Evolutionary conservation across 1,140 invertebrate genomes (phyloP).

Genomic region (Conopomorpha cramerella): DNA sequence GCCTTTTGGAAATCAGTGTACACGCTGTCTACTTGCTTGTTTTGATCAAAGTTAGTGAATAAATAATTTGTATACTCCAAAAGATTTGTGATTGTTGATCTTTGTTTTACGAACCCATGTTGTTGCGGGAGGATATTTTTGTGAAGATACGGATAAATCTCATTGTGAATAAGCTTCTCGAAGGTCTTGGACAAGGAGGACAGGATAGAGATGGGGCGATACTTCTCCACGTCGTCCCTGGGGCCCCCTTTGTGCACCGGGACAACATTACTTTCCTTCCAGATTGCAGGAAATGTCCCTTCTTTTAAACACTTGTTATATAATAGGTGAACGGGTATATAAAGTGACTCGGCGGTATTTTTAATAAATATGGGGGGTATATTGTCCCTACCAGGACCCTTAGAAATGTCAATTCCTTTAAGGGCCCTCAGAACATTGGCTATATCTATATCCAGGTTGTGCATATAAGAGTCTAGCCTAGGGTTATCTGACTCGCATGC

Average conservation of each 20-base stretch:
- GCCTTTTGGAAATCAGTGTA: conserved; percentile 3
- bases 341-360: background rate
- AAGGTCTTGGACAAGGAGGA: conserved; percentile 3
- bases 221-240: conserved; percentile 1
- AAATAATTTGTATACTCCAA: conserved; percentile 1
- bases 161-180: conserved; percentile 1
- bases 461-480: background rate
- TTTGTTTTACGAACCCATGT: conserved; percentile 3
- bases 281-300: conserved; percentile 1
- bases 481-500: background rate
- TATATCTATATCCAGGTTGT: background rate
- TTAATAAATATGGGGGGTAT: background rate
- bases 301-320: conserved; percentile 2
- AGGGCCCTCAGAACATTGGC: background rate
- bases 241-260: conserved; percentile 2
- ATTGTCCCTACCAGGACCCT: background rate
- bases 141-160: background rate
- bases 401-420: background rate
- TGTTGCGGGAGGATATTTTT: background rate
- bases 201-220: conserved; percentile 4
- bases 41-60: background rate
- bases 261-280: conserved; percentile 4
- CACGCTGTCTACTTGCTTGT: background rate
- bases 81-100: conserved; percentile 3
- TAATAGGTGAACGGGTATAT: background rate